A percentile compares a stretch with the other conserved stretches of the same genome.
Evolutionary conservation across 2,113 vertebrate species (phyloP).

Genomic region (Toxostoma redivivum): DNA sequence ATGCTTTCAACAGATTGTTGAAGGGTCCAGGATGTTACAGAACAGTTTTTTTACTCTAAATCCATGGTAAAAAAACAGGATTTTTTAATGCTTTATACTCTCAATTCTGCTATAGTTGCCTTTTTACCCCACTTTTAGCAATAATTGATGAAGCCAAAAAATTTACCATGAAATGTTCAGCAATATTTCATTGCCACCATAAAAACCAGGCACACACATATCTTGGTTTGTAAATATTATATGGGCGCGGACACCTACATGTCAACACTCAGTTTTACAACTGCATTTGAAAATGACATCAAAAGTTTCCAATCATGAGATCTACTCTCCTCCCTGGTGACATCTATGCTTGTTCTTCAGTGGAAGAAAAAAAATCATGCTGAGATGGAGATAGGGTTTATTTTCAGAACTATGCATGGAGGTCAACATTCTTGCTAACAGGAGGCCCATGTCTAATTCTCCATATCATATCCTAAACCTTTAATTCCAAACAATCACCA

Average conservation of each 20-base stretch:
- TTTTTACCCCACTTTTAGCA: background rate
- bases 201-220: background rate
- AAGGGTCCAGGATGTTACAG: background rate
- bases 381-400: background rate
- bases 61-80: background rate
- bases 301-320: background rate
- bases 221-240: background rate
- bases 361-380: background rate
- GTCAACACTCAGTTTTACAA: conserved; percentile 10
- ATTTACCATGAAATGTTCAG: background rate
- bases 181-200: background rate
- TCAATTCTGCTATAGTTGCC: background rate
- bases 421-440: background rate
- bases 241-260: background rate
- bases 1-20: background rate
- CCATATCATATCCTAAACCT: conserved; percentile 5
- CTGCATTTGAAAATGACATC: background rate
- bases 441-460: conserved; percentile 1
- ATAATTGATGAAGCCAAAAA: background rate
- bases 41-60: background rate
- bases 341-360: background rate
- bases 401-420: background rate
- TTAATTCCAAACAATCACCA: conserved; percentile 33
- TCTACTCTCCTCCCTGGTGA: background rate
- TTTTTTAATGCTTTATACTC: background rate